Percentiles rank a stretch among this genome's conserved stretches.
Conservation (phyloP, 1,140 invertebrate genomes). For the Rhagoletis zephyria region DNA sequence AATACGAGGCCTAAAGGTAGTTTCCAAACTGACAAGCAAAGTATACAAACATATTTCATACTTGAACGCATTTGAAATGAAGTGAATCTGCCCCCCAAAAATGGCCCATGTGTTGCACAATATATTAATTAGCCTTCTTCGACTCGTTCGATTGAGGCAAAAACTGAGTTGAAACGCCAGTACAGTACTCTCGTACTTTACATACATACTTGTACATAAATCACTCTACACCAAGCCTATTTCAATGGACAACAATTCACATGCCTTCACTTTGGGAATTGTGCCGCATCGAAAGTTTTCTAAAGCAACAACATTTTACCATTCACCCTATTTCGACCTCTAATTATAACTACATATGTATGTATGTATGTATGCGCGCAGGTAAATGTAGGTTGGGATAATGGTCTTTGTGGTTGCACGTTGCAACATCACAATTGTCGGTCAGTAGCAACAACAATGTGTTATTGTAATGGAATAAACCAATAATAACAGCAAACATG, state of each 20-base stretch:
- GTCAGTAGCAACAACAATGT: background rate
- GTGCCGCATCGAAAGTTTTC: background rate
- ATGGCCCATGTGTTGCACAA: no score
- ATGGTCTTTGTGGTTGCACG: constrained; percentile 13
- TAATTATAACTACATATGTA: background rate
- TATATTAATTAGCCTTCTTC: no score
- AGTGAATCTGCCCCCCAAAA: no score
- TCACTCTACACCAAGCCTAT: no score
- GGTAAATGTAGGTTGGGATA: background rate
- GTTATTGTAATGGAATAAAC: constrained; percentile 15
- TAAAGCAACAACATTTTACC: background rate
- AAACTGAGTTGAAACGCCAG: no score
- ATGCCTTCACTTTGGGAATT: background rate
- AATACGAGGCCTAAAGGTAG: no score
- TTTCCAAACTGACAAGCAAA: no score
- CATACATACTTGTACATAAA: no score
- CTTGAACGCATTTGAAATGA: no score
- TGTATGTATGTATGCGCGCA: background rate
- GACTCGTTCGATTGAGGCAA: no score
- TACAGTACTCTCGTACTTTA: no score
- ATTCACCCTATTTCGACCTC: constrained; percentile 19
- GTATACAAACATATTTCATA: no score
- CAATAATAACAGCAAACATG: constrained; percentile 22
- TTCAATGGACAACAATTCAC: background rate
- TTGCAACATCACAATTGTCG: background rate